Percentiles rank a stretch among this genome's conserved stretches.
These are phyloP conservation scores for Agelas oroides DNA, from an alignment of 37 sponge, comb jelly and placozoan species.

Conservation along the genomic window DNA sequence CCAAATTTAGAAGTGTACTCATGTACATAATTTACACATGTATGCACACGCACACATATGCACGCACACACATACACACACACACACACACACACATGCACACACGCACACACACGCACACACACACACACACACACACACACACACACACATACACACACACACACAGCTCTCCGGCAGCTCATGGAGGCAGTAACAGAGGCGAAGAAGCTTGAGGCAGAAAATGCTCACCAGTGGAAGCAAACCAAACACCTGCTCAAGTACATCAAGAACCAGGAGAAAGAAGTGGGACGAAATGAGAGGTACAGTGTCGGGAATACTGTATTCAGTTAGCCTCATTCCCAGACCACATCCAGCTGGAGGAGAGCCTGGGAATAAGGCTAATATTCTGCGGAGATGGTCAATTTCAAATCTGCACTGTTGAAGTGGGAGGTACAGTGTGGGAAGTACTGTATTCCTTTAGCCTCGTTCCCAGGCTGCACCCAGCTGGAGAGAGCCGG, in stretches of 20 bases:
- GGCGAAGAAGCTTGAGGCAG: slow-evolving; percentile 54
- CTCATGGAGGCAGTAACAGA: slow-evolving; percentile 58
- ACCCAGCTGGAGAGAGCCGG: no score
- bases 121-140: not conserved
- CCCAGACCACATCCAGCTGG: not conserved
- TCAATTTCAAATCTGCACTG: no score
- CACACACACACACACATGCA: not conserved
- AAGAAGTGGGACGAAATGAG: slow-evolving; percentile 57
- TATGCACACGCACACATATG: no score
- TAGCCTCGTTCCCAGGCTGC: no score
- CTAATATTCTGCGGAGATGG: no score
- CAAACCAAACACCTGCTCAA: slow-evolving; percentile 74
- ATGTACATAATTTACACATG: no score
- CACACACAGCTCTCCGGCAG: slow-evolving; percentile 32
- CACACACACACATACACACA: not conserved
- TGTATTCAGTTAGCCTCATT: not conserved
- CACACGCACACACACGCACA: not conserved
- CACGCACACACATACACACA: not conserved
- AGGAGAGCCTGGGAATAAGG: no score
- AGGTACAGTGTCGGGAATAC: no score
- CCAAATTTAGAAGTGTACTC: no score
- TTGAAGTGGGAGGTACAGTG: no score
- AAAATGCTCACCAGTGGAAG: slow-evolving; percentile 66
- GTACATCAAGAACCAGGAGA: slow-evolving; percentile 74
- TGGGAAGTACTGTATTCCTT: no score